Evolutionary conservation across 2,113 vertebrate genomes (phyloP).

Genomic region (Myotis lucifugus): DNA sequence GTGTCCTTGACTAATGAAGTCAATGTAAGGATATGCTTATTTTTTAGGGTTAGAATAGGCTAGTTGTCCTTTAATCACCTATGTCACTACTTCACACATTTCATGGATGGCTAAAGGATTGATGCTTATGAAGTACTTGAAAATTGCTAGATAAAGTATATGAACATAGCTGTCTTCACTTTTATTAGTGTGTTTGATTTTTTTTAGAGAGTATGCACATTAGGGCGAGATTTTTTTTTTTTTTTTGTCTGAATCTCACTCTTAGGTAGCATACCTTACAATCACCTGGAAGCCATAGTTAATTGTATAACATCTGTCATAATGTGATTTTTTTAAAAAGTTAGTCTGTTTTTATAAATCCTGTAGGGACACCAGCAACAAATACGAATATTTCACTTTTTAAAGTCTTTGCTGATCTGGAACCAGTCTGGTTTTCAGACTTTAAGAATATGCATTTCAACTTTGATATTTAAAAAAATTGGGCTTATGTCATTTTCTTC

Average conservation of each 20-base stretch:
- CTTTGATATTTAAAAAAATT: neutral
- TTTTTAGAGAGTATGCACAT: neutral
- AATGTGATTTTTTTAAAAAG: neutral
- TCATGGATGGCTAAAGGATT: neutral
- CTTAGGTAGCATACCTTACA: neutral
- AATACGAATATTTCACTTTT: neutral
- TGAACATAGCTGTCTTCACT: neutral
- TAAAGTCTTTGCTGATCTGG: neutral
- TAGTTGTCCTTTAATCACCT: neutral
- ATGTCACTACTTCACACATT: neutral
- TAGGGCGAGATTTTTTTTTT: neutral
- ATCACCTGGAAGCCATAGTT: neutral
- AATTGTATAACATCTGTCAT: neutral
- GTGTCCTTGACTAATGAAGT: neutral
- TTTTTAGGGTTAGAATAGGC: neutral
- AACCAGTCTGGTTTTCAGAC: neutral
- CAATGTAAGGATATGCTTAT: neutral
- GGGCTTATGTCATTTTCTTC: neutral
- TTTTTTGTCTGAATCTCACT: conserved; percentile 11
- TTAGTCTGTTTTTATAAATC: neutral
- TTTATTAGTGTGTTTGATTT: neutral
- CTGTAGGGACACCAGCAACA: neutral
- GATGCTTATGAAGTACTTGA: neutral
- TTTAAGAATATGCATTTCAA: neutral
- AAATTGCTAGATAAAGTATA: neutral